A percentile compares a stretch with the other conserved stretches of the same genome.
Evolutionary conservation across 1,140 invertebrate species (phyloP).

Genomic region (Camponotus pennsylvanicus): DNA sequence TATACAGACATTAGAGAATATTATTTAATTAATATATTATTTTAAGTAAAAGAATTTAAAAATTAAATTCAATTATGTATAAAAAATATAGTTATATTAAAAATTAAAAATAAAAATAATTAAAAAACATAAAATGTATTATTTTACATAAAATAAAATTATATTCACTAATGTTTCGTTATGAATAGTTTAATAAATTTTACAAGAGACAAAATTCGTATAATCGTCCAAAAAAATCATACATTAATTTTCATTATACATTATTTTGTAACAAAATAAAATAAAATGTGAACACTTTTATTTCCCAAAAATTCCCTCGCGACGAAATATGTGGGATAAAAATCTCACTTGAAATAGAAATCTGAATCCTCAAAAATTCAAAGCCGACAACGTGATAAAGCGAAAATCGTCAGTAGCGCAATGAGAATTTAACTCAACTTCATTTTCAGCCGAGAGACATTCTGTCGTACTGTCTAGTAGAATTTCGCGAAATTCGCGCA

Average conservation of each 20-base stretch:
- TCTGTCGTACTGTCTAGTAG: constrained; percentile 55
- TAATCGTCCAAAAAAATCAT: not conserved
- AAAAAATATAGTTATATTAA: not conserved
- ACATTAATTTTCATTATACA: not conserved
- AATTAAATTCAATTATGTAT: not conserved
- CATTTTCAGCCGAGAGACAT: constrained; percentile 56
- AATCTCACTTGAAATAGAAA: constrained; percentile 34
- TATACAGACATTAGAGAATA: not conserved
- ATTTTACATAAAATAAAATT: not conserved
- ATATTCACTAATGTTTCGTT: not conserved
- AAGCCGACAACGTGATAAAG: constrained; percentile 21
- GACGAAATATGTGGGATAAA: constrained; percentile 27
- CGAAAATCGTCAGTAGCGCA: constrained; percentile 53
- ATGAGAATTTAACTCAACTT: constrained; percentile 57
- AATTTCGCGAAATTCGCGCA: constrained; percentile 52
- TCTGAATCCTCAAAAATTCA: constrained; percentile 54
- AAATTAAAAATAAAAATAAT: not conserved
- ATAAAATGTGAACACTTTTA: not conserved
- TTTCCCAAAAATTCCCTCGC: not conserved
- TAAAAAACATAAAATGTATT: not conserved
- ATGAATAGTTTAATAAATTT: not conserved
- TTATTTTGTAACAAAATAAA: constrained; percentile 30
- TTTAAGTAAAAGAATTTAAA: not conserved
- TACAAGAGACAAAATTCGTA: constrained; percentile 8
- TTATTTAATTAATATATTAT: not conserved